Base-by-base conservation (phyloP, 2,888 invertebrate genomes). In the Drosophila mercatorum region DNA sequence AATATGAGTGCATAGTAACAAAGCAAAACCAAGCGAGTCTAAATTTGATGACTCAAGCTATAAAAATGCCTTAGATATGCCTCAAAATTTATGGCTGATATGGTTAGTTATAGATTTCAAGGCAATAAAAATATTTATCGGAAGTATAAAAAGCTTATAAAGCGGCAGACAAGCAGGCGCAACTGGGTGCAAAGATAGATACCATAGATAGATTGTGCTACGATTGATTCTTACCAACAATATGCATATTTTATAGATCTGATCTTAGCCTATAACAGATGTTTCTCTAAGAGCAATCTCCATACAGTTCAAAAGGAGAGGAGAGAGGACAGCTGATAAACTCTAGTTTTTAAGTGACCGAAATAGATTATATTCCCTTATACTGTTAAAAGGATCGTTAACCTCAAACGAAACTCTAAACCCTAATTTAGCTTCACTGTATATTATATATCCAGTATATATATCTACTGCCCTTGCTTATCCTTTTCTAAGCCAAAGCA, bases 31-130 rank as follows among this genome's bases (percentile, higher is more conserved):
- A 17, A 17, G n/a, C 31, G 5, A 28, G 7, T 47, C n/a, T n/a
- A 47, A 14, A 47, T 47, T 28, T 47, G 47, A 7, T 47, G 47
- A 47, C 28, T 47, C 14, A 49, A 10, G 5, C 31, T 10, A 49
- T 49, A 49, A n/a, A 31, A 49, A 49, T 49, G 28, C 10, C 28
- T 49, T 49, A 31, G 49, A 49, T 49, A 49, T 49, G 49, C 31
- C 14, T 2, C n/a, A 10, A 28, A 47, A 31, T 49, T 49, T 49
- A 49, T 49, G 4, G n/a, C 12, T 49, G 12, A 31, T n/a, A 49
- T 31, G 5, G 10, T n/a, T 49, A 49, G 31, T 5, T 49, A 10
- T 31, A 31, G 10, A n/a, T 2, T 31, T 49, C 31, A 49, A 31
- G 31, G n/a, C 31, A 49, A 10, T 14, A 6, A 8, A 49, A 28